phyloP scores from a whole-genome alignment of 2,113 vertebrate species.

The Anhinga anhinga region DNA sequence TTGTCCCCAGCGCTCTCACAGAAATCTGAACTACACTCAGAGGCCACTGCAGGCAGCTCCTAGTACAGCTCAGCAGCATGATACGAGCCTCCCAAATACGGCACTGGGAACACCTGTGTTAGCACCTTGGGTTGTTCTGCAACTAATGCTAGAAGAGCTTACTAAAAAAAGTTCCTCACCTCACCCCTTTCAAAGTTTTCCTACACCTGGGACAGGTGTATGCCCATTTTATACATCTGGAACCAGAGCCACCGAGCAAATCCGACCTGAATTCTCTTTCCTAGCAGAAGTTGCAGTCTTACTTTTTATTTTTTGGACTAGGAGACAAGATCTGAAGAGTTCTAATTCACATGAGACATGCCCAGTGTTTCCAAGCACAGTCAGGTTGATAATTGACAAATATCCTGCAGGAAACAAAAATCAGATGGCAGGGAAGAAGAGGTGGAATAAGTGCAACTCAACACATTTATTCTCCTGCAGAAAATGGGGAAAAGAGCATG shows the following conservation, averaged over 20 bases:
- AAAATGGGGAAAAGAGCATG: no score
- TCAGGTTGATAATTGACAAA: not conserved
- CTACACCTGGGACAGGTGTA: not conserved
- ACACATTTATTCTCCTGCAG: not conserved
- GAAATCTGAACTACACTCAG: fast-evolving
- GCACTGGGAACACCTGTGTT: not conserved
- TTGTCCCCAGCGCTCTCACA: fast-evolving
- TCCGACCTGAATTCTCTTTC: not conserved
- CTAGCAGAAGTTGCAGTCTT: not conserved
- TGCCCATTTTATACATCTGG: not conserved
- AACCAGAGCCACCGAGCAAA: not conserved
- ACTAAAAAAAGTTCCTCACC: not conserved
- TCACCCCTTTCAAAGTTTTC: not conserved
- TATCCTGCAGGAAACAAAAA: not conserved
- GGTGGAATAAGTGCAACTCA: not conserved
- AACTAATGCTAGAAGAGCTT: not conserved
- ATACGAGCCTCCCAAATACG: no score
- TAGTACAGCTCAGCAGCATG: not conserved
- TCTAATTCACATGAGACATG: not conserved
- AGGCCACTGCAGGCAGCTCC: not conserved
- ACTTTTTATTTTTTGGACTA: not conserved
- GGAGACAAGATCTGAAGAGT: not conserved
- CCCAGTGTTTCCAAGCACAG: not conserved
- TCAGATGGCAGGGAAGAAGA: not conserved
- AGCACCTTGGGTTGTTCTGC: not conserved